phyloP scores from a whole-genome alignment of 1,140 invertebrate species.

The Physella acuta region DNA sequence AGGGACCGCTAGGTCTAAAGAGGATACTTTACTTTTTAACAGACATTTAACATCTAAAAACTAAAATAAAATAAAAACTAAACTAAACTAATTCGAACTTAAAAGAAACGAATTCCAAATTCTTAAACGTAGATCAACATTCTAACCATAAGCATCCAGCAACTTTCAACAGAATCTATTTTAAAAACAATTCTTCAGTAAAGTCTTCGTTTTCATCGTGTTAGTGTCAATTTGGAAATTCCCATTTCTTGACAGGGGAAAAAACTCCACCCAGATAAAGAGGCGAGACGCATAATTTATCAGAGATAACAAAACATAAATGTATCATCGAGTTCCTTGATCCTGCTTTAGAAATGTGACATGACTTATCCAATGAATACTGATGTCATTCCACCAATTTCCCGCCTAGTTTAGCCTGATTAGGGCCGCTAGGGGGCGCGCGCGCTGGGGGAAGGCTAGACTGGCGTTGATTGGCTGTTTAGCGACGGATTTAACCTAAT shows the following conservation, averaged over 20 bases:
- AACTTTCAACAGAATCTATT: too few species aligned
- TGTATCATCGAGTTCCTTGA: not conserved
- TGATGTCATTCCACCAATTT: conserved; percentile 22
- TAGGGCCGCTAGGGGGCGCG: conserved; percentile 11
- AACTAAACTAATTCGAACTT: too few species aligned
- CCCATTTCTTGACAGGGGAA: not conserved
- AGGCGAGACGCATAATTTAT: not conserved
- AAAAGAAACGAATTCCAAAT: too few species aligned
- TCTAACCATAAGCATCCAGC: too few species aligned
- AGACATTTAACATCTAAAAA: too few species aligned
- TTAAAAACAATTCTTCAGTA: not conserved
- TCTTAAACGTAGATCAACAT: too few species aligned
- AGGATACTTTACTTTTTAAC: too few species aligned
- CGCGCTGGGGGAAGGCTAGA: not conserved
- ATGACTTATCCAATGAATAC: conserved; percentile 12
- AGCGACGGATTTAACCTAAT: conserved; percentile 16
- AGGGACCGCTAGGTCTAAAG: too few species aligned
- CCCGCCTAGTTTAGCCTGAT: conserved; percentile 14
- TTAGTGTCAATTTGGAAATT: not conserved
- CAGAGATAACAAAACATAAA: not conserved
- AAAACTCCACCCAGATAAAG: not conserved
- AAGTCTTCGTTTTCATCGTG: not conserved
- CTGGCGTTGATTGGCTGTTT: conserved; percentile 10
- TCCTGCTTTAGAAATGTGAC: not conserved
- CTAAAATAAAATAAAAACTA: too few species aligned